Evolutionary conservation across 2,888 invertebrate species (phyloP), one percentile per base, ranked within the genome.

Genomic region (Xiphydria camelus): DNA sequence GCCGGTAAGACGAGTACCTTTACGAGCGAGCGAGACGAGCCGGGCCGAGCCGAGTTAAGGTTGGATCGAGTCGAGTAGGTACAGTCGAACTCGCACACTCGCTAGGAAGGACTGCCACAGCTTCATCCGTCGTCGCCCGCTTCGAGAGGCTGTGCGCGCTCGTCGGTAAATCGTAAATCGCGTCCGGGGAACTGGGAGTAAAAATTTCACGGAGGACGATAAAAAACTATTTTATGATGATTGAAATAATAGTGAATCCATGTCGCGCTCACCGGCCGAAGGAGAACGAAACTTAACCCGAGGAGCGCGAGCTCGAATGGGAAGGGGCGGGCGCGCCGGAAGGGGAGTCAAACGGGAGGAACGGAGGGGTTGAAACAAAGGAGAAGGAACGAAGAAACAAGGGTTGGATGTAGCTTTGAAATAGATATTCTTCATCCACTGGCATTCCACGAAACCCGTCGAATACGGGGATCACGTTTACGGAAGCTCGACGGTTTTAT

Each of bases 351-450:
- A n/a, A n/a, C n/a, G n/a, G n/a, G n/a, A 17, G 31, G 25, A 10
- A 34, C 18, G 26, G 29, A 12, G 26, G 34, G n/a, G 22, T 6
- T 26, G 25, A 4, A 29, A n/a, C 7, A 17, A 19, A 43, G 33
- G 35, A 36, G 43, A 21, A 10, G 14, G 31, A 29, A 25, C 22
- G 18, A n/a, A n/a, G n/a, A n/a, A n/a, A n/a, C 26, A 41, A 29
- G 26, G 12, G 35, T 42, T 29, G 31, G 42, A 47, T n/a, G n/a
- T 32, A 45, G 17, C 32, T 42, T 39, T 47, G 52, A 43, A 58
- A 53, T 46, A 47, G 54, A 57, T 56, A 55, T 49, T 50, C 53
- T 49, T 45, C 41, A 47, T 39, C 36, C 41, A 41, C 26, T 41
- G 42, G 39, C 39, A 55, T 49, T 49, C 41, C 43, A 41, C 29